Conservation (phyloP, 1,140 invertebrate genomes). For the Apis mellifera region Amel_HAv3.1 CM009941.2:14238001-14238500, state of each 20-base stretch:
- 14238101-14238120: constrained; percentile 4
- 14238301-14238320: neutral
- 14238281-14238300: neutral
- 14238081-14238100: neutral
- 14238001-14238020: constrained; percentile 8
- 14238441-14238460: constrained; percentile 69
- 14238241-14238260: constrained; percentile 12
- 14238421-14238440: constrained; percentile 65
- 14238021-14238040: constrained; percentile 7
- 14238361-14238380: constrained; percentile 24
- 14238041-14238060: constrained; percentile 40
- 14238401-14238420: constrained; percentile 68
- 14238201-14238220: constrained; percentile 12
- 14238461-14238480: constrained; percentile 69
- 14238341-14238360: neutral
- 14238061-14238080: constrained; percentile 46
- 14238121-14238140: neutral
- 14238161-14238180: neutral
- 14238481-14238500: constrained; percentile 69
- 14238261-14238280: constrained; percentile 25
- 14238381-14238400: constrained; percentile 11
- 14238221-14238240: neutral
- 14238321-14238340: constrained; percentile 32
- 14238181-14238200: neutral
- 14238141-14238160: neutral